Conservation (phyloP, 2,113 vertebrate genomes). For the Ancistrus triradiatus region DNA sequence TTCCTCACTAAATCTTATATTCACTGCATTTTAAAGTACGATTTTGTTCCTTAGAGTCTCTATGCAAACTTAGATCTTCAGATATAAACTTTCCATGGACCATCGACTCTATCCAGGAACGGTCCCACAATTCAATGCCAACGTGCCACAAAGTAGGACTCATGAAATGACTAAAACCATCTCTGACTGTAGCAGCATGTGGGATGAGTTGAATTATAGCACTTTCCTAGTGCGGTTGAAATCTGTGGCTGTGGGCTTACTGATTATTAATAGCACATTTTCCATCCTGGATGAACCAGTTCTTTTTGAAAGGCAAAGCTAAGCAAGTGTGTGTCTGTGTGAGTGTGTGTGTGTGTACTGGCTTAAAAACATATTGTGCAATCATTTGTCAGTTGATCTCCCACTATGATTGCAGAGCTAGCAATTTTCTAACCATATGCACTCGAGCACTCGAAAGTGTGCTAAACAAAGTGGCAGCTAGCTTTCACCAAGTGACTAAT, state of each 20-base stretch:
- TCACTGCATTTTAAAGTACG: too few species aligned
- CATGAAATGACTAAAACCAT: not conserved
- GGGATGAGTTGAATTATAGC: constrained; percentile 3
- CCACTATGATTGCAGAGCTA: not conserved
- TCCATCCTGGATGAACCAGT: not conserved
- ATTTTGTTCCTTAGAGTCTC: too few species aligned
- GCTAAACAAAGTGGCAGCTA: constrained; percentile 14
- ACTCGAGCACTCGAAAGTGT: not conserved
- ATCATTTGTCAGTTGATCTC: constrained; percentile 9
- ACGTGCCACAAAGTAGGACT: too few species aligned
- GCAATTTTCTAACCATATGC: constrained; percentile 1
- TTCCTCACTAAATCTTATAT: too few species aligned
- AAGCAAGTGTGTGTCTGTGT: not conserved
- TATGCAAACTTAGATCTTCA: too few species aligned
- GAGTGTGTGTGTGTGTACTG: not conserved
- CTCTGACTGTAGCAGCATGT: not conserved
- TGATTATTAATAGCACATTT: constrained; percentile 1
- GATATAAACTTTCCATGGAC: not conserved
- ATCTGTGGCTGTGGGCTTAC: not conserved
- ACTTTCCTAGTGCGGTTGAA: not conserved
- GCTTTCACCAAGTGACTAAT: constrained; percentile 1
- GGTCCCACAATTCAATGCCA: too few species aligned
- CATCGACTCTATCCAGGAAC: not conserved
- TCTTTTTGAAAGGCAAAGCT: not conserved
- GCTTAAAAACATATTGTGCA: not conserved